phyloP scores from a whole-genome alignment of 2,797 vertebrate species.

The Sebastes itinus region DNA sequence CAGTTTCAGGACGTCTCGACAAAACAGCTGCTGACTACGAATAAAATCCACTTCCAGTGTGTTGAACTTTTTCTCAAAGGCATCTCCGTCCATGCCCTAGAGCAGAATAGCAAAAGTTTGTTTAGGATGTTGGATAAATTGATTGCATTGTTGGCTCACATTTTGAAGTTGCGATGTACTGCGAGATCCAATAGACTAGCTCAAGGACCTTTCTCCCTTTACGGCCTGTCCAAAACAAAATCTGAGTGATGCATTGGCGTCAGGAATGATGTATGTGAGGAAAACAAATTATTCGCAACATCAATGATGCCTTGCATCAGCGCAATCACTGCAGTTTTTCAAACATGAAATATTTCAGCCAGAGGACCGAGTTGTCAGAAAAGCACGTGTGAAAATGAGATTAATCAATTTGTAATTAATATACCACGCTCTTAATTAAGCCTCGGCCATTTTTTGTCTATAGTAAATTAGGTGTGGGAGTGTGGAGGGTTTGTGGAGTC shows the following conservation, averaged over 20 bases:
- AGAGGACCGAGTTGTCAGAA: slow-evolving; percentile 58
- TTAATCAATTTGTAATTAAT: slow-evolving; percentile 84
- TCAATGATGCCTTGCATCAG: slow-evolving; percentile 58
- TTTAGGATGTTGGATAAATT: slow-evolving; percentile 27
- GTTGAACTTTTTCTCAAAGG: slow-evolving; percentile 97
- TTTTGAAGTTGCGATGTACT: slow-evolving; percentile 27
- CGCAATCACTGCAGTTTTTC: slow-evolving; percentile 59
- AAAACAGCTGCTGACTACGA: slow-evolving; percentile 90
- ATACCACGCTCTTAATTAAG: slow-evolving; percentile 81
- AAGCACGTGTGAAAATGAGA: slow-evolving; percentile 61
- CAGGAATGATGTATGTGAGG: slow-evolving; percentile 59
- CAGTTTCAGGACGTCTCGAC: slow-evolving; percentile 90
- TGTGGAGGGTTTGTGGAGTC: slow-evolving; percentile 67
- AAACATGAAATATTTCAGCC: slow-evolving; percentile 66
- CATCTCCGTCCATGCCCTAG: slow-evolving; percentile 89
- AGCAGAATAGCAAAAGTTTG: slow-evolving; percentile 54
- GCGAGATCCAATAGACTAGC: slow-evolving; percentile 29
- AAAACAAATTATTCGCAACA: slow-evolving; percentile 61
- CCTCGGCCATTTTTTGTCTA: slow-evolving; percentile 71
- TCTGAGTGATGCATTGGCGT: slow-evolving; percentile 43
- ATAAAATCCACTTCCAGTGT: slow-evolving; percentile 91
- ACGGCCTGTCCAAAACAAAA: slow-evolving; percentile 45
- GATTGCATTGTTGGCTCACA: slow-evolving; percentile 14
- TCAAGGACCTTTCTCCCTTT: slow-evolving; percentile 44
- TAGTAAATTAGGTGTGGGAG: slow-evolving; percentile 78